A percentile compares a stretch with the other conserved stretches of the same genome.
These are phyloP conservation scores for Crioceris asparagi DNA, from an alignment of 2,888 invertebrate genomes.

Conservation along the genomic window DNA sequence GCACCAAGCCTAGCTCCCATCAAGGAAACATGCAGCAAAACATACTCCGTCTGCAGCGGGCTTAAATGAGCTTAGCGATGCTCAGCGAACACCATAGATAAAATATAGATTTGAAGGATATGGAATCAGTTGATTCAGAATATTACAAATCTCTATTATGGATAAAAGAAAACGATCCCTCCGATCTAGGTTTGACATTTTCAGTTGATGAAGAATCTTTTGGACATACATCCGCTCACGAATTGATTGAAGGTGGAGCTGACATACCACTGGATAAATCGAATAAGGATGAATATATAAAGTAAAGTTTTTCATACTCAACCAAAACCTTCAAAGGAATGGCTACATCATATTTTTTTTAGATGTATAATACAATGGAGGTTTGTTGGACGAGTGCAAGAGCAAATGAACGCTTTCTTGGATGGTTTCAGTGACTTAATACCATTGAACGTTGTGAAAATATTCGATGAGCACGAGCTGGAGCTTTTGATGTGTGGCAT, in stretches of 20 bases:
- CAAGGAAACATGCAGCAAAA: too few species aligned
- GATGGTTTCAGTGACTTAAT: conserved; percentile 92
- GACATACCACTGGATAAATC: conserved; percentile 83
- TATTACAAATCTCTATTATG: conserved; percentile 96
- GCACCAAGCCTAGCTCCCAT: too few species aligned
- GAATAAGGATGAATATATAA: conserved; percentile 96
- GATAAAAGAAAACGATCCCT: conserved; percentile 95
- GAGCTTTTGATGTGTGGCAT: conserved; percentile 98
- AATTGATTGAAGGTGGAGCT: conserved; percentile 83
- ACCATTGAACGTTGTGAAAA: conserved; percentile 83
- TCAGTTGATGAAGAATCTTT: conserved; percentile 95
- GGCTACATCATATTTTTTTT: conserved; percentile 9
- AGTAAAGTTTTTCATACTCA: conserved; percentile 46
- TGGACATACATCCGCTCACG: conserved; percentile 86
- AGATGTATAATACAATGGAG: conserved; percentile 95
- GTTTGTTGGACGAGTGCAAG: conserved; percentile 91
- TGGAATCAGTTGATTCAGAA: conserved; percentile 98
- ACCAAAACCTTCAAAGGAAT: not conserved
- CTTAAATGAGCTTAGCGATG: too few species aligned
- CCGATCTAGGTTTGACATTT: conserved; percentile 88
- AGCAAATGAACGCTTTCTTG: conserved; percentile 93
- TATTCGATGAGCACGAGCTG: conserved; percentile 96
- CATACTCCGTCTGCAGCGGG: too few species aligned
- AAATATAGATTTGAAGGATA: conserved; percentile 93
- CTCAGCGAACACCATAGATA: conserved; percentile 45